Conservation (phyloP, 2,888 invertebrate genomes). For the Plemyria rubiginata region DNA sequence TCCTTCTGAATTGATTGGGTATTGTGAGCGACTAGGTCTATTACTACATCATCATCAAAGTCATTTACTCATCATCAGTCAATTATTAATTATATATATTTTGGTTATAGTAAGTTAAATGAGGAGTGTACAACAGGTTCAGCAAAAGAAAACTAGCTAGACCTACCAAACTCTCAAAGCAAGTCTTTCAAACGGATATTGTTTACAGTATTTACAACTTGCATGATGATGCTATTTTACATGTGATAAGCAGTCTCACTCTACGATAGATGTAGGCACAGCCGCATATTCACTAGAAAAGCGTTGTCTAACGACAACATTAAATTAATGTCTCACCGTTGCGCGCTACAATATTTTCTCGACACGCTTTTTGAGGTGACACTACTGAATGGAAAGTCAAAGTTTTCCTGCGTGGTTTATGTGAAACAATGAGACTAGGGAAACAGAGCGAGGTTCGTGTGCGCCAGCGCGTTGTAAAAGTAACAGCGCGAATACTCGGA, state of each 20-base stretch:
- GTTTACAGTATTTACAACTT: constrained; percentile 3
- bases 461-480: constrained; percentile 83
- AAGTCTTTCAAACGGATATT: background rate
- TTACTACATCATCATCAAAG: no score
- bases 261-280: background rate
- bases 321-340: constrained; percentile 21
- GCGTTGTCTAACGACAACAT: constrained; percentile 16
- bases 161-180: background rate
- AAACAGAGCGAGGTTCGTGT: constrained; percentile 83
- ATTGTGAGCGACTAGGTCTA: no score
- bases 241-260: background rate
- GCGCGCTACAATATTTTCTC: constrained; percentile 29
- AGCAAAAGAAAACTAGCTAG: no score
- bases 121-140: no score
- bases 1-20: background rate
- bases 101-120: no score
- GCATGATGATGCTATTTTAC: constrained; percentile 17
- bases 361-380: constrained; percentile 45
- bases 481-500: constrained; percentile 82
- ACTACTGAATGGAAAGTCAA: constrained; percentile 71
- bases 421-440: constrained; percentile 77
- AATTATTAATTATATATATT: no score
- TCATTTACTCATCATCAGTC: no score
- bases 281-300: constrained; percentile 20
- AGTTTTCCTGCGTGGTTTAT: constrained; percentile 65